Evolutionary conservation across 2,888 invertebrate species (phyloP).

Genomic region (Cheilosia grossa): DNA sequence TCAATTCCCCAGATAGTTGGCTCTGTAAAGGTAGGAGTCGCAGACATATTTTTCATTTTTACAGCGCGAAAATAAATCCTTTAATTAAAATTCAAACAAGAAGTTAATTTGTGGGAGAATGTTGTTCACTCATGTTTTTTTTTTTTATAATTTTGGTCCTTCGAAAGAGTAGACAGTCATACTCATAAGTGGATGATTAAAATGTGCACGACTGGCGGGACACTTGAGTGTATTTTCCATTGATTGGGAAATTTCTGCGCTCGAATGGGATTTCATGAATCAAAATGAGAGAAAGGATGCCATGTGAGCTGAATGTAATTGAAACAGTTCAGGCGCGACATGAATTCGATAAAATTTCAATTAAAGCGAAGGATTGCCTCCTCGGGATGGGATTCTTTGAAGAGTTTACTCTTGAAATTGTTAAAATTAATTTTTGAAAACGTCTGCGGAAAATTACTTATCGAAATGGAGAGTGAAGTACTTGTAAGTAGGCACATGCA

Average conservation of each 20-base stretch:
- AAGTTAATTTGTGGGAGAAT: not conserved
- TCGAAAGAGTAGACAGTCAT: constrained; percentile 29
- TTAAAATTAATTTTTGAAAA: no score
- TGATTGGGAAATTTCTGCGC: constrained; percentile 51
- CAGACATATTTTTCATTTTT: not conserved
- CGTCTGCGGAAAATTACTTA: no score
- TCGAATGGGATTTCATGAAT: constrained; percentile 64
- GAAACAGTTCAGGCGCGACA: constrained; percentile 46
- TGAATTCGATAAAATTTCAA: not conserved
- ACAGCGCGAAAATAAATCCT: constrained; percentile 32
- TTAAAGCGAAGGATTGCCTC: not conserved
- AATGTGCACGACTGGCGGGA: constrained; percentile 60
- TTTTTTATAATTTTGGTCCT: constrained; percentile 30
- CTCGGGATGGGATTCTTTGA: no score
- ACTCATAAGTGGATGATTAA: constrained; percentile 69
- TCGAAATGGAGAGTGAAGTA: no score
- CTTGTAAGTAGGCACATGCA: no score
- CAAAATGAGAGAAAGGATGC: constrained; percentile 21
- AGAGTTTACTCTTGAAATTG: no score
- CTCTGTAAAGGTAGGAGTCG: not conserved
- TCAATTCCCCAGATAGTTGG: constrained; percentile 52
- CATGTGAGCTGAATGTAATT: constrained; percentile 25
- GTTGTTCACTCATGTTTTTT: not conserved
- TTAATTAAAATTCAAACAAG: constrained; percentile 44
- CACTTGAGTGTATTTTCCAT: constrained; percentile 50